Evolutionary conservation across 2,888 invertebrate species (phyloP).

Genomic region (Leptinotarsa juncta): DNA sequence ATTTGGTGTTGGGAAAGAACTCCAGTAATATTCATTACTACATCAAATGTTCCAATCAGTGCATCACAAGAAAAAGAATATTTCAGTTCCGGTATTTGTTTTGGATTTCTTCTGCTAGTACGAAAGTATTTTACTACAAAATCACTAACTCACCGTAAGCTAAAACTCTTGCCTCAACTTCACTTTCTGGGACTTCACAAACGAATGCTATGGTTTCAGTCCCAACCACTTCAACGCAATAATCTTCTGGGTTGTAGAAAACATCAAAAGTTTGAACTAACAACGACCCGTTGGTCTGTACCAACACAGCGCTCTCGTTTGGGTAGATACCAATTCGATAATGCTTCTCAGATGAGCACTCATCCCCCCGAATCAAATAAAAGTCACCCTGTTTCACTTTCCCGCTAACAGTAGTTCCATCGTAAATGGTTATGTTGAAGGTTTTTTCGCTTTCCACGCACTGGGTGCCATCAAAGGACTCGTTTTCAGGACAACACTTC

Average conservation of each 20-base stretch:
- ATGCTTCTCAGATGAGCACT: conserved; percentile 17
- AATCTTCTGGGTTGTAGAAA: conserved; percentile 28
- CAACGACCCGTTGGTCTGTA: conserved; percentile 37
- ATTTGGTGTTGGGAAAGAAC: too few species aligned
- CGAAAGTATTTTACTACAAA: too few species aligned
- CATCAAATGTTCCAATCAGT: too few species aligned
- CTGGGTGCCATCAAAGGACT: not conserved
- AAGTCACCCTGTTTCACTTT: conserved; percentile 11
- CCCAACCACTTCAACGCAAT: conserved; percentile 35
- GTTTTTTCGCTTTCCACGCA: conserved; percentile 15
- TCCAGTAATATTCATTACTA: too few species aligned
- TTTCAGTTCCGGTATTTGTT: too few species aligned
- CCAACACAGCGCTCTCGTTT: not conserved
- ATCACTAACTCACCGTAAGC: conserved; percentile 17
- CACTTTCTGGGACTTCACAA: conserved; percentile 20
- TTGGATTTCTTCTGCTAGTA: too few species aligned
- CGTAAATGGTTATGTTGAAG: conserved; percentile 28
- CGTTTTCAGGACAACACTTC: conserved; percentile 46
- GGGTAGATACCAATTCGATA: not conserved
- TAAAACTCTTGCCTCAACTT: not conserved
- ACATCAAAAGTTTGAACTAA: conserved; percentile 22
- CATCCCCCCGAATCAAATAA: conserved; percentile 14
- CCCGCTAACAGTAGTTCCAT: conserved; percentile 7
- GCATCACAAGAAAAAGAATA: too few species aligned
- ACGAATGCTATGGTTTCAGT: conserved; percentile 23